Conservation (phyloP, 2,797 vertebrate genomes). For the Chelon labrosus region DNA sequence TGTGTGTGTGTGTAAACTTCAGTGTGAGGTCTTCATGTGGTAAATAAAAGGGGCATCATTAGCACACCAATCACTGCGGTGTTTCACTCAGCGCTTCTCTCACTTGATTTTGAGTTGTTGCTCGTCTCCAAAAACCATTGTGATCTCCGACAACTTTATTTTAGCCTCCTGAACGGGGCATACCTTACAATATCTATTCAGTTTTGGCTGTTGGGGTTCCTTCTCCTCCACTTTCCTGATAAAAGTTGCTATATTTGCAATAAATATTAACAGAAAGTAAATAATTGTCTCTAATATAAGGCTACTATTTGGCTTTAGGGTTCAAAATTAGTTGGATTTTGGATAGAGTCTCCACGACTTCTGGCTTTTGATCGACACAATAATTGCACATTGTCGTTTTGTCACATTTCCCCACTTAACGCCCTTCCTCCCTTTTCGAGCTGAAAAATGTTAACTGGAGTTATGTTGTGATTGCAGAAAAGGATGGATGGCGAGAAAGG, state of each 20-base stretch:
- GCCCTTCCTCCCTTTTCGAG: neutral
- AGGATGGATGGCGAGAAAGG: neutral
- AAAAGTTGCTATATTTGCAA: neutral
- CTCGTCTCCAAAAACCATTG: constrained; percentile 20
- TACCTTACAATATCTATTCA: constrained; percentile 31
- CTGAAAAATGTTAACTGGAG: neutral
- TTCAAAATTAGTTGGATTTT: neutral
- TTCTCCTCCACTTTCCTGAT: neutral
- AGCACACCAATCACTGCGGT: constrained; percentile 33
- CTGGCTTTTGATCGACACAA: neutral
- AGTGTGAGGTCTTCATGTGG: constrained; percentile 1
- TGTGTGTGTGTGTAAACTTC: neutral
- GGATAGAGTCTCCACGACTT: neutral
- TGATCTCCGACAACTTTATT: constrained; percentile 41
- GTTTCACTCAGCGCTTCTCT: constrained; percentile 20
- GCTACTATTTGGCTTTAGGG: neutral
- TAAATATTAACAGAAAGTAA: neutral
- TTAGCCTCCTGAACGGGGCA: constrained; percentile 14
- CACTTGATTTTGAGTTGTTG: constrained; percentile 23
- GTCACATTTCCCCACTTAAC: neutral
- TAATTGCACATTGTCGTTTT: neutral
- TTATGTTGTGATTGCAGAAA: neutral
- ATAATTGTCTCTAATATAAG: neutral
- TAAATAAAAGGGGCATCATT: constrained; percentile 62
- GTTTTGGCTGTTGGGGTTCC: constrained; percentile 1